These are phyloP conservation scores for Ceratoteleas bidentatus DNA, from an alignment of 1,140 invertebrate genomes.

Conservation along the genomic window DNA sequence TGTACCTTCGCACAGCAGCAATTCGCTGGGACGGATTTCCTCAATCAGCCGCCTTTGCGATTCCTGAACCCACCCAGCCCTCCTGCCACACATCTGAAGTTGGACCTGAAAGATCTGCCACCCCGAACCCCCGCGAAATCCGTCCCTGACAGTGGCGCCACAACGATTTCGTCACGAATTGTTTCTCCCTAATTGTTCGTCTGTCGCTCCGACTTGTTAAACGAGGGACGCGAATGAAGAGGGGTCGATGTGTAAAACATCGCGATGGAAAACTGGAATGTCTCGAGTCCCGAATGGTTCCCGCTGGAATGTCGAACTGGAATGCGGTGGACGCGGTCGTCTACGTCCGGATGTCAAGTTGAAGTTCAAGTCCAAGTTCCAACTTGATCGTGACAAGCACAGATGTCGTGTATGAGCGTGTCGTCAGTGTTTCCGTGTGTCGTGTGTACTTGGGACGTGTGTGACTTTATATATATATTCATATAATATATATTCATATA, in stretches of 20 bases:
- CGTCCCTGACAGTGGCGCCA: no score
- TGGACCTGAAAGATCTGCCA: no score
- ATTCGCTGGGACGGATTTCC: no score
- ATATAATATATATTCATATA: conserved; percentile 16
- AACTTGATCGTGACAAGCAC: conserved; percentile 15
- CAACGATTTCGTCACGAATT: no score
- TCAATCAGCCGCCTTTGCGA: no score
- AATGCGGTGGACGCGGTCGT: conserved; percentile 27
- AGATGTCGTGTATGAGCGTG: conserved; percentile 37
- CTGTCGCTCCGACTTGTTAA: conserved; percentile 14
- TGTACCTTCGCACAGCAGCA: no score
- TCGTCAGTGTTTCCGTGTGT: conserved; percentile 36
- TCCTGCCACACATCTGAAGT: no score
- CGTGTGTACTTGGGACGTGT: conserved; percentile 32
- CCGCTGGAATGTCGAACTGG: conserved; percentile 36
- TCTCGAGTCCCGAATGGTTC: conserved; percentile 10
- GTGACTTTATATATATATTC: conserved; percentile 25
- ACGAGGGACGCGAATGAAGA: conserved; percentile 47
- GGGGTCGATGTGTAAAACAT: conserved; percentile 18
- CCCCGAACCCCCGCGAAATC: no score
- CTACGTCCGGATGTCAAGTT: no score
- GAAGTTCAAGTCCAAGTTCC: conserved; percentile 3
- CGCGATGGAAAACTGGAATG: conserved; percentile 49
- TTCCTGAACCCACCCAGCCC: no score
- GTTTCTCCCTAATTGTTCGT: conserved; percentile 3